These are phyloP conservation scores for Rhopalosiphum maidis DNA, from an alignment of 1,140 invertebrate species.

Conservation along the genomic window DNA sequence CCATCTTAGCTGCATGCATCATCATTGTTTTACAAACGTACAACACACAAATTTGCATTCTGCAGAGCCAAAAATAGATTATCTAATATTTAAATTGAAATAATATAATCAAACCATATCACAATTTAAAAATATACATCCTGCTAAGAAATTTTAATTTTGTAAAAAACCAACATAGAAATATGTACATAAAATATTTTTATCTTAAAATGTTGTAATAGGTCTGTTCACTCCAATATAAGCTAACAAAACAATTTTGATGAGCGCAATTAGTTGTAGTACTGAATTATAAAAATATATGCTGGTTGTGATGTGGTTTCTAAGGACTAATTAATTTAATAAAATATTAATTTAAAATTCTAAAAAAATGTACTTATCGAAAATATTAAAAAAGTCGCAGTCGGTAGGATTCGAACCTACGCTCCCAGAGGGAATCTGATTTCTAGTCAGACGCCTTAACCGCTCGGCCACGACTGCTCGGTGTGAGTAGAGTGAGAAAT, in stretches of 20 bases:
- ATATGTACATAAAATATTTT: neutral
- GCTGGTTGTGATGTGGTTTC: neutral
- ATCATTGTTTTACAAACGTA: too few relatives aligned
- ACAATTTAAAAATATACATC: too few relatives aligned
- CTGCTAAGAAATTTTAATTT: too few relatives aligned
- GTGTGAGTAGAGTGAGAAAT: accelerated
- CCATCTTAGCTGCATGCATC: too few relatives aligned
- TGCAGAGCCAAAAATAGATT: too few relatives aligned
- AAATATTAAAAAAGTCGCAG: slow-evolving; percentile 66
- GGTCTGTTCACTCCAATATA: neutral
- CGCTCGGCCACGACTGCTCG: slow-evolving; percentile 80
- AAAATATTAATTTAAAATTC: neutral
- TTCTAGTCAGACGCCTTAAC: slow-evolving; percentile 88
- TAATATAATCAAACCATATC: too few relatives aligned
- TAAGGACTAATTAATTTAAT: neutral
- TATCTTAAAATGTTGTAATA: neutral
- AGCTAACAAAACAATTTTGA: too few relatives aligned
- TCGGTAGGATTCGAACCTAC: slow-evolving; percentile 86
- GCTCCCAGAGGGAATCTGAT: slow-evolving; percentile 86
- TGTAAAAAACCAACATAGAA: neutral
- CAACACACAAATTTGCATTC: too few relatives aligned
- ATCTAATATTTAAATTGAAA: too few relatives aligned
- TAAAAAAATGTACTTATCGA: neutral
- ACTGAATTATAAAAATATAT: neutral
- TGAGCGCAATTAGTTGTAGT: too few relatives aligned